Evolutionary conservation across 2,113 vertebrate species (phyloP), one percentile per base, ranked within the genome.

Genomic region (Podarcis muralis): DNA sequence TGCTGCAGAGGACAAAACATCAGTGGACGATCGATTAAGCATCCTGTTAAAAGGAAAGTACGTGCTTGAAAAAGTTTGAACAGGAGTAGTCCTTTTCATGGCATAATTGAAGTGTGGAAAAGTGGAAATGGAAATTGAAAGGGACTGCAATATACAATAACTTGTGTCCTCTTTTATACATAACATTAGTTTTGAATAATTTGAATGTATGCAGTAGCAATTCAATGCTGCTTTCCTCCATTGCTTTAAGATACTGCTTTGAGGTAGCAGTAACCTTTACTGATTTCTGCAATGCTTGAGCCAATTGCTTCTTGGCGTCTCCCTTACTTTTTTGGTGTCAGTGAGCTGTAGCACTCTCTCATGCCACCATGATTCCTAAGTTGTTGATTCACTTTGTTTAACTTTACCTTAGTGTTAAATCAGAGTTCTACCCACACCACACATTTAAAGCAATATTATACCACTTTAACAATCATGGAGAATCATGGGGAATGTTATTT

Each of bases 21-120:
- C 98, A 2, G 99, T 99, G 88, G 99, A 99, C 7, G 98, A 99
- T 81, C 98, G 98, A 40, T 97, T 99, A 76, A 99, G 99, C 96
- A 98, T 99, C 89, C 97, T 99, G 16, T 97, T 99, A 80, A 99
- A 99, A 96, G 99, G 99, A 92, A 99, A 98, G 99, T 99, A 97
- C 30, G 98, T 98, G 83, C 75, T 90, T 0, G 69, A 3, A 90
- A 78, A 84, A 94, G 27, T 66, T 1, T 81, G 66, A 72, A 69
- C 13, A 68, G 74, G 37, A 75, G 9, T 12, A 68, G 30, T 69
- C 0, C 5, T 87, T 22, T 15, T 4, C 3, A 87, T 81, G 89
- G 37, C n/a, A 69, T 86, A 6, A 76, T 25, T 88, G 30, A 27
- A 18, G n/a, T 40, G 7, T 15, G 72, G 72, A 69, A 37, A 27